Percentiles rank a stretch among this genome's conserved stretches.
phyloP scores from a whole-genome alignment of 1,140 invertebrate species.

The Achroia grisella region DNA sequence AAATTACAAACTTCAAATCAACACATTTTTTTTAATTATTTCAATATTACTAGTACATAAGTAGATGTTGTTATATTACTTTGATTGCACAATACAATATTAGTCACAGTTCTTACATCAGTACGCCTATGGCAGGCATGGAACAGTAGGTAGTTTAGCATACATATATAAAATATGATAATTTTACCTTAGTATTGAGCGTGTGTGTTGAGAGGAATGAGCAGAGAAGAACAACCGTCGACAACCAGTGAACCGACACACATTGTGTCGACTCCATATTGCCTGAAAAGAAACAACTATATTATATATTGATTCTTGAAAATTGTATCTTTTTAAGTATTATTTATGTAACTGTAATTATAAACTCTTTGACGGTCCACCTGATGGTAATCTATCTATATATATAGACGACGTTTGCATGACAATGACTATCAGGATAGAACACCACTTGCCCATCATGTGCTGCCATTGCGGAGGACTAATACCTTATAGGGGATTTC shows the following conservation, averaged over 20 bases:
- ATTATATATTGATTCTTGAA: not conserved
- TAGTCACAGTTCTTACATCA: too few species aligned
- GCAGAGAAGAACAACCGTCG: constrained; percentile 47
- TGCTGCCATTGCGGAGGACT: too few species aligned
- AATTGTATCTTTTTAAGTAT: not conserved
- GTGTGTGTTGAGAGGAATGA: constrained; percentile 52
- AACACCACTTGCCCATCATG: not conserved
- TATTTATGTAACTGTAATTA: not conserved
- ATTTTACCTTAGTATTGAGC: constrained; percentile 54
- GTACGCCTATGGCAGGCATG: too few species aligned
- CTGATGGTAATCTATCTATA: not conserved
- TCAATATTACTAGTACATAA: too few species aligned
- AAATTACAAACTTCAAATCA: too few species aligned
- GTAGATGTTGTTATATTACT: too few species aligned
- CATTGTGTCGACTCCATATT: constrained; percentile 46
- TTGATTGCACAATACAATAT: too few species aligned
- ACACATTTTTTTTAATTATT: too few species aligned
- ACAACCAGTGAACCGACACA: constrained; percentile 52
- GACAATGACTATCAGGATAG: not conserved
- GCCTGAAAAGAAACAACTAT: constrained; percentile 24
- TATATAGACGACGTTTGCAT: not conserved
- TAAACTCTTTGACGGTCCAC: not conserved
- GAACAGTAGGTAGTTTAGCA: too few species aligned
- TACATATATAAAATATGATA: not conserved
- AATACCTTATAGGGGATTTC: too few species aligned